A percentile compares a stretch with the other conserved stretches of the same genome.
phyloP scores from a whole-genome alignment of 2,888 invertebrate genomes.

The Amiota minor region DNA sequence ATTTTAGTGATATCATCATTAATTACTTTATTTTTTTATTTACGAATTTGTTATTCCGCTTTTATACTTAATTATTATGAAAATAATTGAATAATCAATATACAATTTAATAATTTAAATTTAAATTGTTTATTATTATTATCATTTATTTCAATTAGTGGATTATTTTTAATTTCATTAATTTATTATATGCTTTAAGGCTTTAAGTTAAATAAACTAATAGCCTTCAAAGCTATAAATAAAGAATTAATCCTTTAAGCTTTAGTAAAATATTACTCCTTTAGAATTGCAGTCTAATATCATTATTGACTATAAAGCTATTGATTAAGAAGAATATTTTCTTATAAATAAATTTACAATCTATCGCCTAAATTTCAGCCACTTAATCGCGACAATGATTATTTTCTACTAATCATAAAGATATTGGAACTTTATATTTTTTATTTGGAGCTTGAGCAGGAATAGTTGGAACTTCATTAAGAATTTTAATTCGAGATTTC shows the following conservation, averaged over 20 bases:
- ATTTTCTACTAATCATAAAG: slow-evolving; percentile 83
- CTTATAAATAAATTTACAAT: slow-evolving; percentile 80
- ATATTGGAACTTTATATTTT: slow-evolving; percentile 84
- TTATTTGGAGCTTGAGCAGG: slow-evolving; percentile 80
- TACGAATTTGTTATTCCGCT: slow-evolving; percentile 74
- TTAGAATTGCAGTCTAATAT: slow-evolving; percentile 80
- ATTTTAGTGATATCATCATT: slow-evolving; percentile 75
- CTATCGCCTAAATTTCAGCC: slow-evolving; percentile 78
- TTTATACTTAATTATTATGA: slow-evolving; percentile 75
- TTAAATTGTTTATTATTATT: slow-evolving; percentile 55
- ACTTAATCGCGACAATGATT: slow-evolving; percentile 81
- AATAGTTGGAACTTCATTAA: slow-evolving; percentile 71
- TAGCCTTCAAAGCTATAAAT: slow-evolving; percentile 79
- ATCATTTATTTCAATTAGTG: slow-evolving; percentile 60
- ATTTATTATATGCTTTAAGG: slow-evolving; percentile 10
- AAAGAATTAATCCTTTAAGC: slow-evolving; percentile 76
- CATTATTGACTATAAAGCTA: slow-evolving; percentile 71
- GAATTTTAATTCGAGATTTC: no score
- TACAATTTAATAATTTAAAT: slow-evolving; percentile 69
- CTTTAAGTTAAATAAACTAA: slow-evolving; percentile 75
- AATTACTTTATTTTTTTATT: no score
- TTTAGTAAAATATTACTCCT: slow-evolving; percentile 77
- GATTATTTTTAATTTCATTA: slow-evolving; percentile 58
- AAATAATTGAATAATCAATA: slow-evolving; percentile 73
- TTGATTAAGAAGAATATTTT: slow-evolving; percentile 76